Evolutionary conservation across 2,888 invertebrate species (phyloP).

Genomic region (Cabera pusaria): DNA sequence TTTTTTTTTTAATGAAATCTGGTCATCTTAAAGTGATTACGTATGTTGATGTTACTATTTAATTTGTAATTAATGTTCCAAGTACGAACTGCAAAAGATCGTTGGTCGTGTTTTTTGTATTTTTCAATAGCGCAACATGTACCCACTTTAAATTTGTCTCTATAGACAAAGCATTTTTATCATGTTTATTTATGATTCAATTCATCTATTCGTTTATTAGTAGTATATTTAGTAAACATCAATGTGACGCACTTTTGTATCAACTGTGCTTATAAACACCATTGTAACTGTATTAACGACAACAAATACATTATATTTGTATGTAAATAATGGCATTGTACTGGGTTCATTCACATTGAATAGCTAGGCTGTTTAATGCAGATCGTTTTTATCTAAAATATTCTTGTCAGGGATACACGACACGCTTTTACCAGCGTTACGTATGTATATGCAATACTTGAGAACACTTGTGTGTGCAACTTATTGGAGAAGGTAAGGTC

Average conservation of each 20-base stretch:
- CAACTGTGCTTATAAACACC: conserved; percentile 42
- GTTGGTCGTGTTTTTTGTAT: too few species aligned
- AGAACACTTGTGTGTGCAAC: conserved; percentile 19
- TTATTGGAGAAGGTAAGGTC: conserved; percentile 7
- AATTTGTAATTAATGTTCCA: too few species aligned
- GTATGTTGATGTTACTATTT: too few species aligned
- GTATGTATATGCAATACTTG: conserved; percentile 22
- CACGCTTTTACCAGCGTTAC: conserved; percentile 33
- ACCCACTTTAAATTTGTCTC: too few species aligned
- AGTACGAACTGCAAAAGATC: too few species aligned
- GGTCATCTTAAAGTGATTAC: too few species aligned
- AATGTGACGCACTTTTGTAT: conserved; percentile 25
- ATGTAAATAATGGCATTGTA: conserved; percentile 59
- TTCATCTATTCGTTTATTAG: conserved; percentile 16
- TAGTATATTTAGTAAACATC: conserved; percentile 24
- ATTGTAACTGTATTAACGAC: conserved; percentile 40
- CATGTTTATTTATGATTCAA: not conserved
- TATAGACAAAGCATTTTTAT: too few species aligned
- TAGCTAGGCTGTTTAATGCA: conserved; percentile 33
- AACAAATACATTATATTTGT: conserved; percentile 47
- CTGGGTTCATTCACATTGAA: conserved; percentile 56
- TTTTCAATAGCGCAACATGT: too few species aligned
- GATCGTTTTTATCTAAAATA: conserved; percentile 44
- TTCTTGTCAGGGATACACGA: conserved; percentile 40
- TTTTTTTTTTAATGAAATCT: conserved; percentile 14